Conservation (phyloP, 2,113 vertebrate genomes). For the Onychostruthus taczanowskii region DNA sequence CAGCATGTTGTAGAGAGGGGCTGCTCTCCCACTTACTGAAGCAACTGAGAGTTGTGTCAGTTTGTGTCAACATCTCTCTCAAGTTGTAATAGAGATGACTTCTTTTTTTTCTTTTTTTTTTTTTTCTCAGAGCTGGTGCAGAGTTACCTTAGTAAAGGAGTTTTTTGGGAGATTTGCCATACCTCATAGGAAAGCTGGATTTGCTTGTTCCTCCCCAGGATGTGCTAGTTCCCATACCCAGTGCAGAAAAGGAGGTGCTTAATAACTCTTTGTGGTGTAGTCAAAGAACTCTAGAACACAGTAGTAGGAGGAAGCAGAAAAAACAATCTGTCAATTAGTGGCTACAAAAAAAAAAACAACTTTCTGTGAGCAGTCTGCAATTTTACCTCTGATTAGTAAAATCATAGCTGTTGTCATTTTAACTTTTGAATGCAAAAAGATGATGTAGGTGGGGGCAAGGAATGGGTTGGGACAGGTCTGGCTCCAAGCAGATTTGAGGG, state of each 20-base stretch:
- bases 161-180: background rate
- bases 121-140: background rate
- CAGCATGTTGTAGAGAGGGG: background rate
- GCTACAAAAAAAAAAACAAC: background rate
- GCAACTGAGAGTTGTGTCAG: background rate
- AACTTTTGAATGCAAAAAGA: background rate
- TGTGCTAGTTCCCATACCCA: background rate
- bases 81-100: background rate
- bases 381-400: conserved; percentile 1
- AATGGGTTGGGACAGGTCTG: background rate
- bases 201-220: background rate
- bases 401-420: background rate
- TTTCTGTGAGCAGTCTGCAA: background rate
- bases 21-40: background rate
- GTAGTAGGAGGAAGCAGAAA: background rate
- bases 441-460: fast-evolving
- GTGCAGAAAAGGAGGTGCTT: background rate
- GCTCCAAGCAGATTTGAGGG: background rate
- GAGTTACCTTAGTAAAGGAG: background rate
- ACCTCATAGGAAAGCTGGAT: background rate
- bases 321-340: background rate
- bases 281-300: background rate
- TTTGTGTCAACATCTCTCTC: background rate
- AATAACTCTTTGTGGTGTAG: background rate
- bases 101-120: background rate